Evolutionary conservation across 2,888 invertebrate species (phyloP).

Genomic region (Andricus curvator): DNA sequence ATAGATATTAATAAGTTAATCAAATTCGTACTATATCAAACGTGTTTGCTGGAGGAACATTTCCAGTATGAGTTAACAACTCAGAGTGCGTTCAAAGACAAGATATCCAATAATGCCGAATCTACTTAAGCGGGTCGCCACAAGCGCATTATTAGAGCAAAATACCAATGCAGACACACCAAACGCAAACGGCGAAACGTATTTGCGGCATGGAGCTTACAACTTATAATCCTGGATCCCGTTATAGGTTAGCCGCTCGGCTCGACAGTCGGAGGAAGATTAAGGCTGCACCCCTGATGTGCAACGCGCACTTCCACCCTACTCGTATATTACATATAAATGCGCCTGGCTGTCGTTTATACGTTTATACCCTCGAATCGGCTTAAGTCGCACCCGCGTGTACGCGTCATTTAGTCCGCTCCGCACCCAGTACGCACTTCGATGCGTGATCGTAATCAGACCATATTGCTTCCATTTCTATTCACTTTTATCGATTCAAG

Average conservation of each 20-base stretch:
- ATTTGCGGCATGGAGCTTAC: slow-evolving; percentile 66
- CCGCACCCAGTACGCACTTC: slow-evolving; percentile 42
- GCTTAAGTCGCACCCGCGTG: slow-evolving; percentile 58
- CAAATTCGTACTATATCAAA: neutral
- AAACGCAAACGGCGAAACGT: slow-evolving; percentile 57
- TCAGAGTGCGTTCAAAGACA: slow-evolving; percentile 8
- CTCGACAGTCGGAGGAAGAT: slow-evolving; percentile 66
- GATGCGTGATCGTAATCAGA: slow-evolving; percentile 5
- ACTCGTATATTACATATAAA: slow-evolving; percentile 42
- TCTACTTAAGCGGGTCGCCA: slow-evolving; percentile 59
- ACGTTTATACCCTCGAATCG: slow-evolving; percentile 47
- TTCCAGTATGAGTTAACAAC: slow-evolving; percentile 1
- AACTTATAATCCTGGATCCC: slow-evolving; percentile 73
- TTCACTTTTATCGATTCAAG: slow-evolving; percentile 18
- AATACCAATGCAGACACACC: slow-evolving; percentile 36
- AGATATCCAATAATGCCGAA: slow-evolving; percentile 42
- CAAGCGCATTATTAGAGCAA: slow-evolving; percentile 48
- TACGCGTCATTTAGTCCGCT: slow-evolving; percentile 66
- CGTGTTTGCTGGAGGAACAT: neutral
- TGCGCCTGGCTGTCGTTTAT: slow-evolving; percentile 39
- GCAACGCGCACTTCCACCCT: slow-evolving; percentile 34
- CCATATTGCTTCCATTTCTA: slow-evolving; percentile 27
- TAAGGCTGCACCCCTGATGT: slow-evolving; percentile 62
- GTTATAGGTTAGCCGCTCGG: slow-evolving; percentile 69
- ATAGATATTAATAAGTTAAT: neutral